Conservation (phyloP, 2,113 vertebrate species). For the Pelvicachromis taeniatus region DNA sequence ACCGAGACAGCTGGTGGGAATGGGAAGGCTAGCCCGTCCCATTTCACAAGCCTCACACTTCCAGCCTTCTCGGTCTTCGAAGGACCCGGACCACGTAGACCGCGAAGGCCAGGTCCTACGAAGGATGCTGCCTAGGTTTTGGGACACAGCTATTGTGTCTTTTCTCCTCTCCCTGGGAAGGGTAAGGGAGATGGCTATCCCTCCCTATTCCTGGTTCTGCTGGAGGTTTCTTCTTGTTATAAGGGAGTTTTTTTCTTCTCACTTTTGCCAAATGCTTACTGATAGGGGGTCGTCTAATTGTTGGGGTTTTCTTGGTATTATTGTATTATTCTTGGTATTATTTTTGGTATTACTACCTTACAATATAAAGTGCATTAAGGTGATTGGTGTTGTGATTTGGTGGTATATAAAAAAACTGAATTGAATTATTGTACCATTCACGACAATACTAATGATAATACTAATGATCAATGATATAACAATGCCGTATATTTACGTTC, state of each 20-base stretch:
- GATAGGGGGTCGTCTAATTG: neutral
- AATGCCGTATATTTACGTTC: neutral
- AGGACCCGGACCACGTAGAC: too few species aligned
- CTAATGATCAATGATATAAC: neutral
- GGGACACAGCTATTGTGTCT: too few species aligned
- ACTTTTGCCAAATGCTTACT: rapidly evolving
- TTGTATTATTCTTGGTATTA: neutral
- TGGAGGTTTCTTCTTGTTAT: neutral
- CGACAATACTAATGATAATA: neutral
- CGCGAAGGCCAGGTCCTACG: too few species aligned
- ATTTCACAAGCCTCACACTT: too few species aligned
- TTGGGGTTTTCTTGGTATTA: neutral
- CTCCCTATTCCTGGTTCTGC: neutral
- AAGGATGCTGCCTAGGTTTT: too few species aligned
- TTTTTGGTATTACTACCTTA: neutral
- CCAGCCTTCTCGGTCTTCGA: too few species aligned
- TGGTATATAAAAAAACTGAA: neutral
- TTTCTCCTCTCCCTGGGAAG: too few species aligned
- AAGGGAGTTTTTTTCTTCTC: neutral
- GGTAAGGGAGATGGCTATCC: too few species aligned
- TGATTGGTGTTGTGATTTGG: neutral
- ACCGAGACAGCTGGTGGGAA: too few species aligned
- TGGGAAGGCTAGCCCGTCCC: too few species aligned
- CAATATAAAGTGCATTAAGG: neutral
- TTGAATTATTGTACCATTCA: neutral